Evolutionary conservation across 2,113 vertebrate species (phyloP), one percentile per base, ranked within the genome.

Genomic region (Oryzias woworae): DNA sequence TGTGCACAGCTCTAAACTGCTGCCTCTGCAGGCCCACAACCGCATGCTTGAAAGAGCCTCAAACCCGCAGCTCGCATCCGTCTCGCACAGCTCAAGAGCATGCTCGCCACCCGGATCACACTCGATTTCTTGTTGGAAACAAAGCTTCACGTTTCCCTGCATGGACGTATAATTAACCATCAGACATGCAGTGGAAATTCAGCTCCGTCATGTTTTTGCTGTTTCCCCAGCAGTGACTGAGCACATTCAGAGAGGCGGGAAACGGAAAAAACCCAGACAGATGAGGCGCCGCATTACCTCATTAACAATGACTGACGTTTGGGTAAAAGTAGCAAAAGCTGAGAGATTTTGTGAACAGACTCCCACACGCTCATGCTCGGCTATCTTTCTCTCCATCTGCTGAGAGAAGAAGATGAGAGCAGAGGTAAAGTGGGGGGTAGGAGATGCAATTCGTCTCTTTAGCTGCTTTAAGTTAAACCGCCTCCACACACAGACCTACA

Each of bases 401-500:
- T 80, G 46, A 57, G 5, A 47, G 31, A 66, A 28, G 17, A 18
- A 18, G 46, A 48, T 5, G 73, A 24, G 20, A 18, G 53, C 52
- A 54, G 52, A 58, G 12, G 14, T 43, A 2, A 5, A 2, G 45
- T 2, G 5, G 7, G 20, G 36, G 58, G 4, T 5, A 0, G 46
- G 45, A 23, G 15, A 4, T 1, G 26, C 44, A 50, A 50, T 26
- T 65, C 66, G 23, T 51, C 56, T 28, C 26, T 28, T 54, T 16
- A 20, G 22, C 7, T 62, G 28, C 36, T 52, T 70, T 18, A 23
- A 68, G 67, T 54, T 36, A 55, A 79, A 68, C 60, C 44, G 15
- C 62, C 73, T 76, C 73, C 69, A 80, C 76, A 76, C 73, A 66
- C 54, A 73, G 60, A 59, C 67, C 72, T 64, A 82, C 78, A 81